Evolutionary conservation across 2,797 vertebrate genomes (phyloP).

Genomic region (Sebastes steindachneri): DNA sequence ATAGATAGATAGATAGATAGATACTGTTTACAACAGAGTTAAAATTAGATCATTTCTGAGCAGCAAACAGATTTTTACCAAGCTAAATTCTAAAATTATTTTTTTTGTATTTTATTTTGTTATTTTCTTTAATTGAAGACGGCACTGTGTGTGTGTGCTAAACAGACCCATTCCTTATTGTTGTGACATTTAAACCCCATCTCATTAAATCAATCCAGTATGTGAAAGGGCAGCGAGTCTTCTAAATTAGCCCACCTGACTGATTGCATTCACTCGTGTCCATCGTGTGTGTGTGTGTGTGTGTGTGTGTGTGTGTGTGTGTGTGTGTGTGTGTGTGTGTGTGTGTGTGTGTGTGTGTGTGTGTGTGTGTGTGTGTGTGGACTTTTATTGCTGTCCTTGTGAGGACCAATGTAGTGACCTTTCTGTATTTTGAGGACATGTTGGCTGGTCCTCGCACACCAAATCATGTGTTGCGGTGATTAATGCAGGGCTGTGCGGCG

Average conservation of each 20-base stretch:
- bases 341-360: not conserved
- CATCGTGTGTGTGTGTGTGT: not conserved
- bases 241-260: not conserved
- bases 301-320: not conserved
- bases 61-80: not conserved
- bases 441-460: not conserved
- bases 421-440: too few species aligned
- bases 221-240: not conserved
- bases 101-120: not conserved
- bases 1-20: not conserved
- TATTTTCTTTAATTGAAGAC: not conserved
- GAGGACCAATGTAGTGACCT: not conserved
- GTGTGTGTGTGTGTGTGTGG: not conserved
- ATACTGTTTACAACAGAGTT: not conserved
- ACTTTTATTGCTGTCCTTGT: not conserved
- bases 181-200: constrained; percentile 2
- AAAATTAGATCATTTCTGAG: not conserved
- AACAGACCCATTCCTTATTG: not conserved
- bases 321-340: not conserved
- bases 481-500: too few species aligned
- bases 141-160: not conserved
- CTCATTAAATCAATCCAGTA: not conserved
- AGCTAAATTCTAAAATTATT: fast-evolving
- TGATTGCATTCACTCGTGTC: not conserved
- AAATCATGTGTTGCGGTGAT: too few species aligned